Percentiles rank a stretch among this genome's conserved stretches.
Conservation (phyloP, 2,888 invertebrate genomes). For the Eupsilia transversa region DNA sequence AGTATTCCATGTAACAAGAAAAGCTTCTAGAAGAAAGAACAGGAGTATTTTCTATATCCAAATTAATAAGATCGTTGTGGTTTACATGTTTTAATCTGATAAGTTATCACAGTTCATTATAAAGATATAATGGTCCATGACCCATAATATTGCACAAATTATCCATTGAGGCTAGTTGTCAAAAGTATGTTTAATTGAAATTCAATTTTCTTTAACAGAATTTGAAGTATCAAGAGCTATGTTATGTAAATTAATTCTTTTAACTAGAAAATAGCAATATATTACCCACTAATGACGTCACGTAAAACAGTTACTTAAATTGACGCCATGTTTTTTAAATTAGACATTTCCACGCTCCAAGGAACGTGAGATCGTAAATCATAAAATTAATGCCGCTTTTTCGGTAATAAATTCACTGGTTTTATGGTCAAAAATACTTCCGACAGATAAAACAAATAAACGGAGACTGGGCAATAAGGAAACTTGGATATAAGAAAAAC, state of each 20-base stretch:
- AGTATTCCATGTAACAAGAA: not conserved
- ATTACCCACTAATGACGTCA: constrained; percentile 23
- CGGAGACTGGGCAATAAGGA: constrained; percentile 52
- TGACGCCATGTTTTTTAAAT: constrained; percentile 34
- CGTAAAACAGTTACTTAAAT: constrained; percentile 27
- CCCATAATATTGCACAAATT: not conserved
- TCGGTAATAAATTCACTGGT: constrained; percentile 51
- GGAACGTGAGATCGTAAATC: constrained; percentile 38
- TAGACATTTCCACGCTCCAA: constrained; percentile 21
- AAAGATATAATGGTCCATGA: constrained; percentile 10
- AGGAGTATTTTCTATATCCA: no score
- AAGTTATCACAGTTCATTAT: constrained; percentile 10
- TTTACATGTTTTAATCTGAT: constrained; percentile 8
- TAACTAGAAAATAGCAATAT: constrained; percentile 11
- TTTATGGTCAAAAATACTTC: constrained; percentile 52
- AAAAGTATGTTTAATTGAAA: not conserved
- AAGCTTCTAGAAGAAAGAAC: not conserved
- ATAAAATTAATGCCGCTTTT: constrained; percentile 44
- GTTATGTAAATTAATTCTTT: constrained; percentile 26
- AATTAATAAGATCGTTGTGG: not conserved
- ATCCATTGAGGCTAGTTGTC: constrained; percentile 3
- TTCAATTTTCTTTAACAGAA: not conserved
- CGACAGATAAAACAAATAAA: constrained; percentile 51
- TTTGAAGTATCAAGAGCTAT: not conserved
- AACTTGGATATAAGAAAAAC: constrained; percentile 54